A percentile compares a stretch with the other conserved stretches of the same genome.
These are phyloP conservation scores for Cataglyphis albicans DNA, from an alignment of 2,888 invertebrate genomes.

Conservation along the genomic window DNA sequence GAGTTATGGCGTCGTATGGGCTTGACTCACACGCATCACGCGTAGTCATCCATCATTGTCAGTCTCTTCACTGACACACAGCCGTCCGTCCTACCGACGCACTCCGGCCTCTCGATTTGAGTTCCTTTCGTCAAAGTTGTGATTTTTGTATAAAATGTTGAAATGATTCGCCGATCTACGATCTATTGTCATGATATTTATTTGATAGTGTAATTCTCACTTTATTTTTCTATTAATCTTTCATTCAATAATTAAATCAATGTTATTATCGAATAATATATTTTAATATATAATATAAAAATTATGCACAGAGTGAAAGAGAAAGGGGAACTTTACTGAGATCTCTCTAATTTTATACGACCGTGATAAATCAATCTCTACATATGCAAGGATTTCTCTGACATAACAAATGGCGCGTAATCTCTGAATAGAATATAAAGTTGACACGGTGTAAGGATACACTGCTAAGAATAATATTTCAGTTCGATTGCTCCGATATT, in stretches of 20 bases:
- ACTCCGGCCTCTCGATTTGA: constrained; percentile 50
- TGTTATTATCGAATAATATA: neutral
- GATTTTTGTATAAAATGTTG: constrained; percentile 46
- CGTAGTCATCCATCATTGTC: constrained; percentile 86
- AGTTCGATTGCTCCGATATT: constrained; percentile 76
- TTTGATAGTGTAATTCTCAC: neutral
- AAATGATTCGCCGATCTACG: neutral
- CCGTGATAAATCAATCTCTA: constrained; percentile 50
- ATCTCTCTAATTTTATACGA: neutral
- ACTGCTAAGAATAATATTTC: constrained; percentile 75
- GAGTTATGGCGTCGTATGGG: constrained; percentile 82
- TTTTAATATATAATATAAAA: neutral
- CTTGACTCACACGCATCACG: constrained; percentile 84
- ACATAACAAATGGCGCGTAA: constrained; percentile 69
- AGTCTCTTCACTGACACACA: constrained; percentile 83
- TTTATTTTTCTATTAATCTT: neutral
- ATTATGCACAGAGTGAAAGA: neutral
- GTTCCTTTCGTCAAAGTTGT: constrained; percentile 56
- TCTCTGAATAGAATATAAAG: constrained; percentile 67
- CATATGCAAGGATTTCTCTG: constrained; percentile 3
- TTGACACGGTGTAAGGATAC: constrained; percentile 59
- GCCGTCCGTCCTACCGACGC: constrained; percentile 74
- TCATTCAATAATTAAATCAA: neutral
- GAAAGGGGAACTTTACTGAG: neutral
- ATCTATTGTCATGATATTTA: neutral